These are phyloP conservation scores for Menidia beryllina DNA, from an alignment of 2,113 vertebrate genomes.

Conservation along the genomic window DNA sequence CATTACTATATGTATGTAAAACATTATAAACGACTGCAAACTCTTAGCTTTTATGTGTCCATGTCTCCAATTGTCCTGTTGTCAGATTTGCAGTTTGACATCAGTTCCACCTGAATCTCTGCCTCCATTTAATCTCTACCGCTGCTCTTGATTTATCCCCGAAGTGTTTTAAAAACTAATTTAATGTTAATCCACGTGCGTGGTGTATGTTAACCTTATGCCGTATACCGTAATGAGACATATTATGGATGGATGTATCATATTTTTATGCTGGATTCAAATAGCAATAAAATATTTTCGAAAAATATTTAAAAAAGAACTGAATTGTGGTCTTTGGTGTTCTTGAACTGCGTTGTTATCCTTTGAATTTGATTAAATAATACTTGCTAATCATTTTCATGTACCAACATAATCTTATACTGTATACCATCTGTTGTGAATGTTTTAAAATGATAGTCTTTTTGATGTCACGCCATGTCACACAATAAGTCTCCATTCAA, in stretches of 20 bases:
- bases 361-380: background rate
- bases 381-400: background rate
- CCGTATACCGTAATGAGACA: constrained; percentile 55
- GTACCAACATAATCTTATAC: background rate
- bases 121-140: constrained; percentile 17
- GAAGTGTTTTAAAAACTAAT: constrained; percentile 44
- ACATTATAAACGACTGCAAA: background rate
- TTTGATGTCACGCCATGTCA: constrained; percentile 26
- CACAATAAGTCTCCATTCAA: constrained; percentile 46
- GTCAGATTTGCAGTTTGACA: constrained; percentile 26
- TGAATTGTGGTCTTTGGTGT: background rate
- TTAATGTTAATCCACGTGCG: constrained; percentile 48
- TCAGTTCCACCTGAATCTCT: background rate
- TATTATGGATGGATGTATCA: constrained; percentile 74
- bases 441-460: background rate
- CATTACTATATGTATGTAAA: background rate
- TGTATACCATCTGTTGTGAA: constrained; percentile 3
- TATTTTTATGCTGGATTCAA: constrained; percentile 63
- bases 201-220: constrained; percentile 54
- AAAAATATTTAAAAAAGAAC: constrained; percentile 57
- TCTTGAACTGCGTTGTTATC: background rate
- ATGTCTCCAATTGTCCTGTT: background rate
- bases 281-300: constrained; percentile 59
- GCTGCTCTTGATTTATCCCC: constrained; percentile 45
- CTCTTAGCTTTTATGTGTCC: constrained; percentile 1